phyloP scores from a whole-genome alignment of 1,140 invertebrate species.

The Meloidogyne chitwoodi region DNA sequence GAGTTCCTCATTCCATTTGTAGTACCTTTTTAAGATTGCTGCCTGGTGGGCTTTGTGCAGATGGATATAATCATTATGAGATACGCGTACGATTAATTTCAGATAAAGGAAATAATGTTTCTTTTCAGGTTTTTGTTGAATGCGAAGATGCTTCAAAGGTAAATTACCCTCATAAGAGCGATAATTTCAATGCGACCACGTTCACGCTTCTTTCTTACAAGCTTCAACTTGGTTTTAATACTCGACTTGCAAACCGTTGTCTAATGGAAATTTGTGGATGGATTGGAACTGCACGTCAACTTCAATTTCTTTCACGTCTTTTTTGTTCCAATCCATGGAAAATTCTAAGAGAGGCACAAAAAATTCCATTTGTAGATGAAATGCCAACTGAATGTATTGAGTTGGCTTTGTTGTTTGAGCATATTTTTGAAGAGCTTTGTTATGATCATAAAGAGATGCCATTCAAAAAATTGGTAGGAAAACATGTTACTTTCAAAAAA shows the following conservation, averaged over 20 bases:
- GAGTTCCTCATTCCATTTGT: neutral
- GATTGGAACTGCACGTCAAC: neutral
- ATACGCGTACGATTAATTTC: neutral
- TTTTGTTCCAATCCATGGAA: constrained; percentile 13
- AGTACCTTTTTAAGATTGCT: neutral
- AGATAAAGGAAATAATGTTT: neutral
- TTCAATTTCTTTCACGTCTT: neutral
- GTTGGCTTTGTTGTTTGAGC: constrained; percentile 9
- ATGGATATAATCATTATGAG: neutral
- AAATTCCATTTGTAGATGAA: constrained; percentile 17
- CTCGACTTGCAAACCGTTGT: neutral
- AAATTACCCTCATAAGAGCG: neutral
- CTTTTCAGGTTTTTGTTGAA: constrained; percentile 4
- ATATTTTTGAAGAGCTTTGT: neutral
- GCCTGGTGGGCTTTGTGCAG: constrained; percentile 4
- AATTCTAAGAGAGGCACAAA: neutral
- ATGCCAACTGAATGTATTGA: neutral
- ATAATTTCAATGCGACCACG: neutral
- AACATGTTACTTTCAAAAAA: neutral
- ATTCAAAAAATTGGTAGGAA: constrained; percentile 7
- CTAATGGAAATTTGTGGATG: constrained; percentile 1
- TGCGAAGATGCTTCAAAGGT: neutral
- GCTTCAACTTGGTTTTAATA: constrained; percentile 10
- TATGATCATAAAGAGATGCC: neutral
- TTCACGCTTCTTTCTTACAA: neutral